A percentile compares a stretch with the other conserved stretches of the same genome.
phyloP scores from a whole-genome alignment of 2,888 invertebrate species.

The Synergus umbraculus region DNA sequence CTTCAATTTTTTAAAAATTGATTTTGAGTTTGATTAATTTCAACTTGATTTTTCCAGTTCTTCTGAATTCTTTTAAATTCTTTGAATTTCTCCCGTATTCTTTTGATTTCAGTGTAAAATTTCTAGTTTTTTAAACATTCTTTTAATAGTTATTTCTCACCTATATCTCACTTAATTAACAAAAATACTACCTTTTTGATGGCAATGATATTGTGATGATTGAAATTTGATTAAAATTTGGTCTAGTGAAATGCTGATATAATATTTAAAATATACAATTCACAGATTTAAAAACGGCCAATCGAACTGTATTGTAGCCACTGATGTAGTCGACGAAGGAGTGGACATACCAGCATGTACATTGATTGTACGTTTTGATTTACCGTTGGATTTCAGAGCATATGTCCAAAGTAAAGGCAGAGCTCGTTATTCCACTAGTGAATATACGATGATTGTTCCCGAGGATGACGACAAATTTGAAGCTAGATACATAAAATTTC shows the following conservation, averaged over 20 bases:
- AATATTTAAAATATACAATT: background rate
- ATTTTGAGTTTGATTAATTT: too few species aligned
- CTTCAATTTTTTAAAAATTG: too few species aligned
- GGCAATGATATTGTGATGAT: too few species aligned
- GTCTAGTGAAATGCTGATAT: constrained; percentile 36
- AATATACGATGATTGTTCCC: constrained; percentile 81
- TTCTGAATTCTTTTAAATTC: constrained; percentile 5
- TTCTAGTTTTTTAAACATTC: too few species aligned
- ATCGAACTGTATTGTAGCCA: constrained; percentile 84
- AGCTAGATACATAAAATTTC: constrained; percentile 77
- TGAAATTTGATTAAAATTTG: too few species aligned
- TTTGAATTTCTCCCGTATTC: background rate
- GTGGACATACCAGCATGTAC: constrained; percentile 91
- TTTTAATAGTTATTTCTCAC: too few species aligned
- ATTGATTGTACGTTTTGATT: constrained; percentile 87
- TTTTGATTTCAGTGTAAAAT: too few species aligned
- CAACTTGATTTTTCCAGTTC: too few species aligned
- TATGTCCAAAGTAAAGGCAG: constrained; percentile 95
- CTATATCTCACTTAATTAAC: too few species aligned
- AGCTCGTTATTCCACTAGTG: constrained; percentile 84
- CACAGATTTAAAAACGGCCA: constrained; percentile 80
- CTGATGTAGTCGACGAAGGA: constrained; percentile 94
- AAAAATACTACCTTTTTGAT: too few species aligned
- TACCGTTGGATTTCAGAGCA: constrained; percentile 85
- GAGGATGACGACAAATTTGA: constrained; percentile 67